A percentile compares a stretch with the other conserved stretches of the same genome.
These are phyloP conservation scores for Saguinus midas DNA, from an alignment of 2,113 vertebrate genomes.

Conservation along the genomic window DNA sequence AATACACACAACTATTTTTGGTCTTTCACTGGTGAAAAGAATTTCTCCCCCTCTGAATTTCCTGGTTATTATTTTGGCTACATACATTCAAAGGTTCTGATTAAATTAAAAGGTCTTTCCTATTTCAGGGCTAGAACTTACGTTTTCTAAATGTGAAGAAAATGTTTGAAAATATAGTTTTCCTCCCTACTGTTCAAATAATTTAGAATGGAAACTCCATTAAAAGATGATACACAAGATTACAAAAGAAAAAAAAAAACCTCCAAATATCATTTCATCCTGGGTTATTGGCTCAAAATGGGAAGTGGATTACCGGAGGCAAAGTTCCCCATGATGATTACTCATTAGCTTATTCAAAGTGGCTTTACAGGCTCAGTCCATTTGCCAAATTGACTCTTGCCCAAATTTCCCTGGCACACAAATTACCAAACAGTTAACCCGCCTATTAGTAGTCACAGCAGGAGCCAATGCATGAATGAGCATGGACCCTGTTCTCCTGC, in stretches of 20 bases:
- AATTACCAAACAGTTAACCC: slow-evolving; percentile 58
- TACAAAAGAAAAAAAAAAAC: background rate
- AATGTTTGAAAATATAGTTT: background rate
- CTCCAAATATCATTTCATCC: background rate
- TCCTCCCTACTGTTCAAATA: background rate
- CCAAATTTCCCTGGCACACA: slow-evolving; percentile 70
- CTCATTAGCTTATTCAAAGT: slow-evolving; percentile 68
- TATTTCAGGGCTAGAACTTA: background rate
- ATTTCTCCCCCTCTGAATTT: slow-evolving; percentile 27
- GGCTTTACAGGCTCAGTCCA: slow-evolving; percentile 51
- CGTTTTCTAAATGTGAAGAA: slow-evolving; percentile 14
- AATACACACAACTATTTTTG: slow-evolving; percentile 47
- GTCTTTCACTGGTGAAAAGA: slow-evolving; percentile 29
- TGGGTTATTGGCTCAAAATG: slow-evolving; percentile 13
- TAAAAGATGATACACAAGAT: slow-evolving; percentile 46
- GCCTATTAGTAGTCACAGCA: slow-evolving; percentile 64
- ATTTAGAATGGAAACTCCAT: slow-evolving; percentile 39
- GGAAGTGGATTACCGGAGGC: background rate
- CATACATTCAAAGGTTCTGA: slow-evolving; percentile 28
- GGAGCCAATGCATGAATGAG: slow-evolving; percentile 24
- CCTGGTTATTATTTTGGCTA: slow-evolving; percentile 8
- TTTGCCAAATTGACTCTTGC: slow-evolving; percentile 67
- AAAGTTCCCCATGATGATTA: slow-evolving; percentile 31
- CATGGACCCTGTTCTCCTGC: background rate
- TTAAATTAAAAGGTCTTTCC: background rate